phyloP scores from a whole-genome alignment of 2,888 invertebrate genomes.

The Sphaerophoria rueppellii region DNA sequence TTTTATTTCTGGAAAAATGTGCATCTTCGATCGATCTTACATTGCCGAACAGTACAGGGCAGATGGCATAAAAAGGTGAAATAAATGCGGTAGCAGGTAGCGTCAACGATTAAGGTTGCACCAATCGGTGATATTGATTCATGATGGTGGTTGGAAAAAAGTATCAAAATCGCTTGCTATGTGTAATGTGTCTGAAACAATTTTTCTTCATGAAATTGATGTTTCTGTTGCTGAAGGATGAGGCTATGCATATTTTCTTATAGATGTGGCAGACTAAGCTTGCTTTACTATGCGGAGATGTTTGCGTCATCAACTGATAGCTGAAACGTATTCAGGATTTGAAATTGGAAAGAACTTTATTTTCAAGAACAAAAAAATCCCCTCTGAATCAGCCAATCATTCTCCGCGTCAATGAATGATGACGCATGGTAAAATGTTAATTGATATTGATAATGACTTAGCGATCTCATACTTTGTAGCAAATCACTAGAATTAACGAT shows the following conservation, averaged over 20 bases:
- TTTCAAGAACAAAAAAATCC: too few relatives aligned
- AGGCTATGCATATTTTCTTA: constrained; percentile 20
- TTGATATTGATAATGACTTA: too few relatives aligned
- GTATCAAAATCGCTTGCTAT: constrained; percentile 15
- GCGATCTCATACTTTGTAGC: too few relatives aligned
- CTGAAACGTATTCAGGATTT: too few relatives aligned
- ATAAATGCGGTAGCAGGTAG: constrained; percentile 50
- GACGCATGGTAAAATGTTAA: too few relatives aligned
- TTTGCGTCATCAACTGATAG: too few relatives aligned
- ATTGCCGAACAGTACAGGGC: constrained; percentile 10
- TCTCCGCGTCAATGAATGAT: too few relatives aligned
- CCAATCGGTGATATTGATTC: constrained; percentile 20
- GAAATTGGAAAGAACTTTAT: too few relatives aligned
- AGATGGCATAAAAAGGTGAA: constrained; percentile 43
- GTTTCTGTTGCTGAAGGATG: not conserved
- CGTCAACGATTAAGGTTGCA: constrained; percentile 25
- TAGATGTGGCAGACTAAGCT: too few relatives aligned
- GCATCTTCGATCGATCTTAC: constrained; percentile 41
- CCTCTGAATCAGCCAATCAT: too few relatives aligned
- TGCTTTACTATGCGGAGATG: too few relatives aligned
- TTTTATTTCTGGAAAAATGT: not conserved
- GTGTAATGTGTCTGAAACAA: constrained; percentile 38
- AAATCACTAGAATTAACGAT: too few relatives aligned
- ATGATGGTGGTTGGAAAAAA: not conserved
- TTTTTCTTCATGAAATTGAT: not conserved